Base-by-base conservation (phyloP, 2,888 invertebrate species). In the Meteorus cinctellus region DNA sequence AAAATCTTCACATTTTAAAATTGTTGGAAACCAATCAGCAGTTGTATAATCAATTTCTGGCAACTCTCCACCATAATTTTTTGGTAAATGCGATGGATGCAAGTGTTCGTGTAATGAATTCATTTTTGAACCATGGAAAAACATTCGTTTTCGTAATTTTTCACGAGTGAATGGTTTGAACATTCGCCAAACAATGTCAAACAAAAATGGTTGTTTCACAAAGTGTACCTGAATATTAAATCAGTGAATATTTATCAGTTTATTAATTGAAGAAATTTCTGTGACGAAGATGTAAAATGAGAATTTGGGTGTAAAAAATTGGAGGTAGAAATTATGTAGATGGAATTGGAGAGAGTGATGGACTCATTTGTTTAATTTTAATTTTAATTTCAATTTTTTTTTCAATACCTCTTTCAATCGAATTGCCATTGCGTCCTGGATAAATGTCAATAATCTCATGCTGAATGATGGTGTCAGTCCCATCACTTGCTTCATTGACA, bases 401-500 rank as follows among this genome's bases (percentile, higher is more conserved):
- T 8, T 12, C 41, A 19, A 45, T 74, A 88, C 89, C 90, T 96
- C 96, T 89, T 96, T 96, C 82, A 96, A 91, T 73, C 96, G 92
- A 70, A 96, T 89, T 2, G 96, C 96, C 95, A 96, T 95, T 0
- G 96, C 96, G 76, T 96, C 95, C 90, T 96, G 96, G 82, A 96
- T 96, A 90, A 96, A 96, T 12, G 93, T 92, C 78, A 96, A 91
- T 70, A 96, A 92, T 68, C 94, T 92, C 91, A 94, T 93, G 69
- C 95, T 95, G 90, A 96, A 96, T 10, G 93, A 90, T 0, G 95
- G 95, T 0, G 94, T 92, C 69, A 96, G 88, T 0, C 93, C 94
- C 90, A 91, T 91, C 1, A 93, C 93, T 92, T 96, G 96, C 86
- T 93, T 92, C 93, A 95, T 94, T 8, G 94, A 92, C 85, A 96